These are phyloP conservation scores for Ceratosolen fusciceps DNA, from an alignment of 1,140 invertebrate genomes.

Conservation along the genomic window DNA sequence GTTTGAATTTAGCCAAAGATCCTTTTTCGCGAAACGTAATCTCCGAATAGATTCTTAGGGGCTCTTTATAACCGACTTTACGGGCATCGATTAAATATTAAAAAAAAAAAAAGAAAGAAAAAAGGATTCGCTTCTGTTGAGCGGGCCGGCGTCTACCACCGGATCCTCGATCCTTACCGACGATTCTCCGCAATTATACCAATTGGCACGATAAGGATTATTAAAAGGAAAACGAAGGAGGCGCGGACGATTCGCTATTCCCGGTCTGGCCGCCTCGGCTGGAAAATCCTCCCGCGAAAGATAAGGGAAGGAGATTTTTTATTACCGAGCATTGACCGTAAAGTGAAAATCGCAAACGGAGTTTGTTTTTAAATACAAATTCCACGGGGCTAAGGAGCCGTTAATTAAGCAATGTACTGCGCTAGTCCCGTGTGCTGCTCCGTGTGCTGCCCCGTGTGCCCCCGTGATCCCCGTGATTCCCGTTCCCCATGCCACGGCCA, in stretches of 20 bases:
- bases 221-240: not conserved
- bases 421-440: not conserved
- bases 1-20: not conserved
- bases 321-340: not conserved
- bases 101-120: too few species aligned
- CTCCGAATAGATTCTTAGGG: not conserved
- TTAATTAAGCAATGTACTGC: slow-evolving; percentile 22
- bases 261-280: not conserved
- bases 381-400: not conserved
- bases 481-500: too few species aligned
- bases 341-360: not conserved
- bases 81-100: not conserved
- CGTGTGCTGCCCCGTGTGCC: too few species aligned
- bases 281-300: not conserved
- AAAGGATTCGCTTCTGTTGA: not conserved
- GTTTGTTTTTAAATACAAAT: slow-evolving; percentile 29
- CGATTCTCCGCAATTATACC: not conserved
- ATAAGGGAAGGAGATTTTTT: slow-evolving; percentile 6
- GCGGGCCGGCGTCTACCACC: too few species aligned
- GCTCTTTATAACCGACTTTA: not conserved
- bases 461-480: too few species aligned
- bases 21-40: not conserved
- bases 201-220: not conserved
- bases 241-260: not conserved
- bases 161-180: too few species aligned